A percentile compares a stretch with the other conserved stretches of the same genome.
Evolutionary conservation across 2,888 invertebrate genomes (phyloP).

Genomic region (Macrophya annulata): DNA sequence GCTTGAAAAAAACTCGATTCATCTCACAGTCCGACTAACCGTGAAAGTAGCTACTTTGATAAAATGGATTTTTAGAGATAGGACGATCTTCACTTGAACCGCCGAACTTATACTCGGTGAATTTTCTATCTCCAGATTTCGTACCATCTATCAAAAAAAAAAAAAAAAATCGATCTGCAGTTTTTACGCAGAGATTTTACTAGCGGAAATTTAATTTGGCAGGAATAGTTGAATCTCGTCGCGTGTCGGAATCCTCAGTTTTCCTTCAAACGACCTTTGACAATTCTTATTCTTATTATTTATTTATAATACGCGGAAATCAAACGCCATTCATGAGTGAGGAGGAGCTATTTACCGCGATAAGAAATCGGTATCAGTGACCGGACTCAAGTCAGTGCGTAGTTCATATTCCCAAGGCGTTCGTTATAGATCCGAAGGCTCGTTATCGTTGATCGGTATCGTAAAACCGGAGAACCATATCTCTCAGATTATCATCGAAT

Average conservation of each 20-base stretch:
- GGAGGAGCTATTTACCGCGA: neutral
- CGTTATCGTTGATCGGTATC: neutral
- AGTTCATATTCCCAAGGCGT: constrained; percentile 13
- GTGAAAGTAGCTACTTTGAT: neutral
- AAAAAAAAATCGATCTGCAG: neutral
- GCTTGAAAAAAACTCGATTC: neutral
- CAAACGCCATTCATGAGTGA: neutral
- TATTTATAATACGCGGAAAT: neutral
- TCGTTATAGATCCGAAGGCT: constrained; percentile 3
- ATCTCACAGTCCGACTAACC: neutral
- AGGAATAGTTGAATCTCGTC: too few species aligned
- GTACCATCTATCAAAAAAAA: neutral
- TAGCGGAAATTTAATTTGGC: too few species aligned
- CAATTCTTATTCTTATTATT: neutral
- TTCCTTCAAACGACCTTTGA: neutral
- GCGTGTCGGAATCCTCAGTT: neutral
- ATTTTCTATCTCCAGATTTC: neutral
- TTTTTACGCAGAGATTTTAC: neutral
- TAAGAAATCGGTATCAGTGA: constrained; percentile 1
- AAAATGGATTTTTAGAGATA: neutral
- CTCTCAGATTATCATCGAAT: neutral
- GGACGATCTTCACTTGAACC: too few species aligned
- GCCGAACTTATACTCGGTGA: neutral
- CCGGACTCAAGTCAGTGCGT: neutral
- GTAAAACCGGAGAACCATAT: neutral